These are phyloP conservation scores for Prionailurus bengalensis DNA, from an alignment of 2,113 vertebrate genomes.

Conservation along the genomic window DNA sequence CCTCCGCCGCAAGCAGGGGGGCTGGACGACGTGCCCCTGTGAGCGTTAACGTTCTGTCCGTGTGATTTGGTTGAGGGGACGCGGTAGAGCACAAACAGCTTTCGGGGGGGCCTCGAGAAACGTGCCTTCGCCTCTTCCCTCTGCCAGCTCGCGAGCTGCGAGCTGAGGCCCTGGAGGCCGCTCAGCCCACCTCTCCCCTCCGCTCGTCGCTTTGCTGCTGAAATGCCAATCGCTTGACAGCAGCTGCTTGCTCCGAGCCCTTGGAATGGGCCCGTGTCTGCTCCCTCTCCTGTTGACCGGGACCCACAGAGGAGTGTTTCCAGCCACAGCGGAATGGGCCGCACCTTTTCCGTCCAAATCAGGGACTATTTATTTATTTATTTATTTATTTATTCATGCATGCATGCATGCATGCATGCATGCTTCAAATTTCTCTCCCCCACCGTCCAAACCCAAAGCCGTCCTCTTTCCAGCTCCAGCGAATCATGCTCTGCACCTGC, in stretches of 20 bases:
- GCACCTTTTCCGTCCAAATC: background rate
- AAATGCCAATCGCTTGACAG: background rate
- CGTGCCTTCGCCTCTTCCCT: background rate
- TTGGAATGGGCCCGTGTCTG: fast-evolving
- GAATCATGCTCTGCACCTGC: background rate
- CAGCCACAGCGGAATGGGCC: background rate
- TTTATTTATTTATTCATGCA: too few species aligned
- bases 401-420: too few species aligned
- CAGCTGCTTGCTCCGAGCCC: fast-evolving
- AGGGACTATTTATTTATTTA: background rate
- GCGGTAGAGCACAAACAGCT: background rate
- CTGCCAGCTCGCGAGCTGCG: fast-evolving
- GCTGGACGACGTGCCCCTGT: background rate
- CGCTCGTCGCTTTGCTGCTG: background rate
- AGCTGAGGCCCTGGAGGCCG: background rate
- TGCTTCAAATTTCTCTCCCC: background rate
- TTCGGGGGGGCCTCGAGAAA: background rate
- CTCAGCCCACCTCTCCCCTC: background rate
- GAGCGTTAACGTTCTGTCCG: too few species aligned
- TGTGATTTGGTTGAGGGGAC: background rate
- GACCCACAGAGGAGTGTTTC: background rate
- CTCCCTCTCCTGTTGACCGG: background rate
- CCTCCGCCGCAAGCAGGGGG: too few species aligned
- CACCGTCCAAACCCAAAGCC: background rate
- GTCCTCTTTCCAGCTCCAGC: background rate